Evolutionary conservation across 2,888 invertebrate species (phyloP), one percentile per base, ranked within the genome.

Genomic region (Cremastobaeus sp.): DNA sequence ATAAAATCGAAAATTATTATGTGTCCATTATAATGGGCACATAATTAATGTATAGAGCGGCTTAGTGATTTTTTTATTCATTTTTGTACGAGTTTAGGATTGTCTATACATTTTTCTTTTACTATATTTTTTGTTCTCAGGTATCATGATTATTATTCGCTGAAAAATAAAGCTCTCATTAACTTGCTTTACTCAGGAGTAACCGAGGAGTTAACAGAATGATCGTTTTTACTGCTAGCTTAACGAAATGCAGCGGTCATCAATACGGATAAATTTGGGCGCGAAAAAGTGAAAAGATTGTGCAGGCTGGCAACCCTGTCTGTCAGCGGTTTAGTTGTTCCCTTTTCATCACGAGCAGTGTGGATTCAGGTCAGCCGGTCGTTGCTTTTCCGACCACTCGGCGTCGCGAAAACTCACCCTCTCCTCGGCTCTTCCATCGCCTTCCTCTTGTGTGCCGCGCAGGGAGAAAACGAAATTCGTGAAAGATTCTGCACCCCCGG

Each of bases 341-440:
- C 43, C 66, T 74, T 74, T 74, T 70, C 70, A 70, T 70, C 50
- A 28, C 66, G 54, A 48, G 50, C 59, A 57, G 37, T 25, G 39
- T 37, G 57, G 55, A 74, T 70, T 70, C 66, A 74, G 74, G 74
- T 74, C 74, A 74, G 62, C 70, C 66, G 70, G 74, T 74, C 70
- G 70, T 74, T 70, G 74, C 74, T 70, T 74, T 21, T 12, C 14
- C 43, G n/a, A 25, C 43, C 43, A 21, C 55, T 28, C 65, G 59
- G 43, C 59, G 52, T 45, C 68, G 55, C 47, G 47, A 66, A 55
- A 47, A n/a, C 54, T 41, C 39, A 15, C 18, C 25, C 48, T 9
- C 28, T 8, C 9, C 41, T 15, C 25, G 11, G 11, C 32, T 6
- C 1, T 18, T 35, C 43, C 34, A 6, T 18, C 28, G n/a, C 11